These are phyloP conservation scores for Stomatorhinus walkeri DNA, from an alignment of 2,797 vertebrate genomes.

Conservation along the genomic window DNA sequence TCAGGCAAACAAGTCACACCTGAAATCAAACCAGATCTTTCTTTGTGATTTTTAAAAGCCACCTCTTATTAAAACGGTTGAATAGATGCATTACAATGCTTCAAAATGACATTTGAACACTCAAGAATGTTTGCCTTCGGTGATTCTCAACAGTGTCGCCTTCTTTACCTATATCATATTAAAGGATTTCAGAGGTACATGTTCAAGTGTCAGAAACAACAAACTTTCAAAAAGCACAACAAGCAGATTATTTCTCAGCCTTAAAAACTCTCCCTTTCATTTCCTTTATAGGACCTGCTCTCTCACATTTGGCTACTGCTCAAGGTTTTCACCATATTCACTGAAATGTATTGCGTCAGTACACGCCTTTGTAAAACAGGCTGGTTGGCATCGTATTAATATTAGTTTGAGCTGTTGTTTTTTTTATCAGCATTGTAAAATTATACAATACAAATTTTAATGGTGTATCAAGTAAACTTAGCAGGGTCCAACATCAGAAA, in stretches of 20 bases:
- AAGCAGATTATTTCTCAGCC: neutral
- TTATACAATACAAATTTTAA: neutral
- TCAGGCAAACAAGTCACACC: neutral
- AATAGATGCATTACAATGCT: slow-evolving; percentile 2
- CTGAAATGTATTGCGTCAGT: neutral
- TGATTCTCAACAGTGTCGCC: neutral
- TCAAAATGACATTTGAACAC: neutral
- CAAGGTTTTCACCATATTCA: neutral
- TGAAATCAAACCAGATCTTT: slow-evolving; percentile 4
- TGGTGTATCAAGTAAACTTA: neutral
- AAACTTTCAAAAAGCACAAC: neutral
- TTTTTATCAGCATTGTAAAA: neutral
- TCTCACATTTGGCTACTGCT: neutral
- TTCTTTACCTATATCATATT: neutral
- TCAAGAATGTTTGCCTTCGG: neutral
- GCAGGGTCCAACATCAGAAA: neutral
- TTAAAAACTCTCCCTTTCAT: neutral
- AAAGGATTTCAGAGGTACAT: neutral
- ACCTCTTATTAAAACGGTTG: neutral
- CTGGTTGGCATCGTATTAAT: neutral
- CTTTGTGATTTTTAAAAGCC: neutral
- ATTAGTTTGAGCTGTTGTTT: neutral
- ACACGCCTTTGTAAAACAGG: slow-evolving; percentile 9
- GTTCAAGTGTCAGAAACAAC: neutral
- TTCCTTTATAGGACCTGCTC: neutral